Evolutionary conservation across 2,113 vertebrate species (phyloP).

Genomic region (Grammomys dolichurus): DNA sequence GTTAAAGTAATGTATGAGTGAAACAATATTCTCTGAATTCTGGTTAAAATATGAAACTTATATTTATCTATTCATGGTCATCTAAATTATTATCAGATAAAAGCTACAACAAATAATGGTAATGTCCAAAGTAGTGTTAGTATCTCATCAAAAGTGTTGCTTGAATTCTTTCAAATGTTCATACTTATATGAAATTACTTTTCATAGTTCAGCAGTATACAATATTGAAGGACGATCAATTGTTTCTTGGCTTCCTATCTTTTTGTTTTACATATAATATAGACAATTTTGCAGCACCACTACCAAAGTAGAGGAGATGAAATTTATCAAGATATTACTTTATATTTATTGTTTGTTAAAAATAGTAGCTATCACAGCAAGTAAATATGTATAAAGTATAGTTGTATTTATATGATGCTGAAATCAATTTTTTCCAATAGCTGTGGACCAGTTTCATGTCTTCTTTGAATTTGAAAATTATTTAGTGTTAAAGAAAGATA

Average conservation of each 20-base stretch:
- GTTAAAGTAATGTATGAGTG: not conserved
- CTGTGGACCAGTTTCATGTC: not conserved
- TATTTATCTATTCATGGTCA: not conserved
- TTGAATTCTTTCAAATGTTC: not conserved
- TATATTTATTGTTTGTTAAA: not conserved
- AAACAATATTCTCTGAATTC: not conserved
- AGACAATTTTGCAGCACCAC: not conserved
- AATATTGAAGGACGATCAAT: not conserved
- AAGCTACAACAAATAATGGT: not conserved
- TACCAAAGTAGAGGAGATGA: not conserved
- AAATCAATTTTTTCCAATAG: not conserved
- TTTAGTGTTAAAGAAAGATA: not conserved
- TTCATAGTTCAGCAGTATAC: not conserved
- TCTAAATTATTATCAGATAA: not conserved
- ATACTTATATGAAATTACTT: not conserved
- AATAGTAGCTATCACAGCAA: not conserved
- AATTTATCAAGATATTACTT: not conserved
- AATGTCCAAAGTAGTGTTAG: not conserved
- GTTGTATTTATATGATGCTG: not conserved
- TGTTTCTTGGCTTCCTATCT: not conserved
- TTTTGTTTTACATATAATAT: not conserved
- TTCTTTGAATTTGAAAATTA: not conserved
- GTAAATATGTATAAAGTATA: not conserved
- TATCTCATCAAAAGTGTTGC: not conserved
- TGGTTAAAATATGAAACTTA: not conserved